A percentile compares a stretch with the other conserved stretches of the same genome.
Evolutionary conservation across 1,140 invertebrate species (phyloP).

Genomic region (Drosophila virilis): DNA sequence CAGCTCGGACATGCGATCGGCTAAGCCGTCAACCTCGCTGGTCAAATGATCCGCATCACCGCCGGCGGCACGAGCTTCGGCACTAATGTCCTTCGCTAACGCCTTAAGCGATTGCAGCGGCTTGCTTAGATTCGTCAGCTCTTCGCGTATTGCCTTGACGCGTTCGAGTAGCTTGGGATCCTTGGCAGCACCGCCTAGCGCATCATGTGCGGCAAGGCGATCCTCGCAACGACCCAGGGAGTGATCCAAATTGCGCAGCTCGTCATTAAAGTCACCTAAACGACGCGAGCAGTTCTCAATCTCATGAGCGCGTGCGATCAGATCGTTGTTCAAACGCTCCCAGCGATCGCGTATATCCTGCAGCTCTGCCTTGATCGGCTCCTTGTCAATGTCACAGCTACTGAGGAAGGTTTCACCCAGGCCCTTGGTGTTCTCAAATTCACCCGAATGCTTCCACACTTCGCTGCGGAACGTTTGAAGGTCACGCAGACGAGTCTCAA

Average conservation of each 20-base stretch:
- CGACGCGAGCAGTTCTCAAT: slow-evolving; percentile 93
- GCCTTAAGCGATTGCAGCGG: slow-evolving; percentile 90
- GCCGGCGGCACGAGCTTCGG: slow-evolving; percentile 88
- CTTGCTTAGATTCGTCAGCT: slow-evolving; percentile 90
- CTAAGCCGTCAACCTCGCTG: slow-evolving; percentile 91
- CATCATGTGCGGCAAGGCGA: slow-evolving; percentile 91
- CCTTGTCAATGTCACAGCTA: slow-evolving; percentile 95
- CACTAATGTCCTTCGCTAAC: slow-evolving; percentile 90
- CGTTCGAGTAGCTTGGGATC: slow-evolving; percentile 93
- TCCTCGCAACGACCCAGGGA: slow-evolving; percentile 94
- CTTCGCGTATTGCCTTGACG: slow-evolving; percentile 91
- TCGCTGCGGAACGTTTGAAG: slow-evolving; percentile 96
- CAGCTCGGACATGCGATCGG: slow-evolving; percentile 91
- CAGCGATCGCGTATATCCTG: slow-evolving; percentile 92
- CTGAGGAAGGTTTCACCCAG: slow-evolving; percentile 93
- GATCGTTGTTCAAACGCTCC: slow-evolving; percentile 95
- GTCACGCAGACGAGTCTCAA: slow-evolving; percentile 95
- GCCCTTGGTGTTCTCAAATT: slow-evolving; percentile 94
- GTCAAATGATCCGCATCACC: slow-evolving; percentile 90
- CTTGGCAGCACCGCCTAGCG: slow-evolving; percentile 90
- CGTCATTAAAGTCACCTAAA: slow-evolving; percentile 94
- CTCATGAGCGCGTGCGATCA: slow-evolving; percentile 87
- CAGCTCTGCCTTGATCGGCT: slow-evolving; percentile 93
- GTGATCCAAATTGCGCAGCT: slow-evolving; percentile 92
- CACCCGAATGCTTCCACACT: slow-evolving; percentile 94